Percentiles rank a stretch among this genome's conserved stretches.
phyloP scores from a whole-genome alignment of 2,888 invertebrate genomes.

The Polydesmus complanatus region DNA sequence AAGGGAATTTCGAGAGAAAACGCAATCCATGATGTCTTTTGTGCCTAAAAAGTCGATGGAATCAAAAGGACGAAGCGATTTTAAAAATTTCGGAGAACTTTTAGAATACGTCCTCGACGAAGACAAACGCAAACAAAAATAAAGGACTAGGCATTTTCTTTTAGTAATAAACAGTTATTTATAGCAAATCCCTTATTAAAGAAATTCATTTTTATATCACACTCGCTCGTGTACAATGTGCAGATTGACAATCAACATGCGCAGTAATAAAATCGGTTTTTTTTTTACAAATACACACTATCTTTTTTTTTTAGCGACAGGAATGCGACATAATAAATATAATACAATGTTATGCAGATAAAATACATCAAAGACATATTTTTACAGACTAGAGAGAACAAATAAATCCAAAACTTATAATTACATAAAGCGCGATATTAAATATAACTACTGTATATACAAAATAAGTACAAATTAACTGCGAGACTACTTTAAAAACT shows the following conservation, averaged over 20 bases:
- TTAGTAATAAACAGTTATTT: not conserved
- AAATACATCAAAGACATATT: not conserved
- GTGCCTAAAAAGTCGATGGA: slow-evolving; percentile 62
- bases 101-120: slow-evolving; percentile 52
- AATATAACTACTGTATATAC: too few species aligned
- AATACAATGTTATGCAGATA: not conserved
- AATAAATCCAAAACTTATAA: not conserved
- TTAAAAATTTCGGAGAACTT: slow-evolving; percentile 67
- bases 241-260: not conserved
- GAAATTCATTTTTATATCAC: not conserved
- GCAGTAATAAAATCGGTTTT: not conserved
- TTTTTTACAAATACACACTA: not conserved
- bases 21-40: slow-evolving; percentile 59
- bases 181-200: not conserved
- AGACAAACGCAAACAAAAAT: too few species aligned
- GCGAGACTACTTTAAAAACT: too few species aligned
- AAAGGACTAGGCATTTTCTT: too few species aligned
- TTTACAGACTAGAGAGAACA: not conserved
- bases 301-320: too few species aligned
- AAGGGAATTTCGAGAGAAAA: slow-evolving; percentile 64
- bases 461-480: too few species aligned
- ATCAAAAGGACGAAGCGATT: slow-evolving; percentile 66
- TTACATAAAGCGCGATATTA: too few species aligned
- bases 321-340: not conserved
- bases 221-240: not conserved